Evolutionary conservation across 2,888 invertebrate species (phyloP).

Genomic region (Pycnomerus fuliginosus): DNA sequence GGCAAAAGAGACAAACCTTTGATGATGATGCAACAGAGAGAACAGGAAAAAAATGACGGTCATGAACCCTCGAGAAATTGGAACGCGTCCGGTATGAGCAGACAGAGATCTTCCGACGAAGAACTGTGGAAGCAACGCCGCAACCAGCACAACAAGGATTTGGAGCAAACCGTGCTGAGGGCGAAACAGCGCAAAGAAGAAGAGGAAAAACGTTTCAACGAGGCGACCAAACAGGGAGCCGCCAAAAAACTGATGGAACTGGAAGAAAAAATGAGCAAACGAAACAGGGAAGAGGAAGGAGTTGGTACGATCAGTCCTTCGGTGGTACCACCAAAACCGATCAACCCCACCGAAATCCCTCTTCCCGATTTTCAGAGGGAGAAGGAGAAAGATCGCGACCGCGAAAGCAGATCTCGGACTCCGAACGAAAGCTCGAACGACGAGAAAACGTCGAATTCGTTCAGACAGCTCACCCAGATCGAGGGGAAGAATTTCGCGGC

Average conservation of each 20-base stretch:
- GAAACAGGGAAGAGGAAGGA: conserved; percentile 57
- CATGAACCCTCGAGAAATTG: conserved; percentile 26
- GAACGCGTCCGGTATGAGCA: conserved; percentile 11
- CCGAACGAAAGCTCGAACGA: conserved; percentile 33
- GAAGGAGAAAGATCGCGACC: conserved; percentile 41
- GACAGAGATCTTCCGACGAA: conserved; percentile 52
- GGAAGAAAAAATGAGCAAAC: conserved; percentile 64
- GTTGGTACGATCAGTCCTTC: conserved; percentile 51
- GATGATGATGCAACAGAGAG: conserved; percentile 32
- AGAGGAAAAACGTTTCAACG: conserved; percentile 77
- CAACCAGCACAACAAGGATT: conserved; percentile 67
- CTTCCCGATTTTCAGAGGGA: conserved; percentile 59
- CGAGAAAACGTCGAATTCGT: conserved; percentile 34
- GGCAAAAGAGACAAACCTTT: conserved; percentile 5
- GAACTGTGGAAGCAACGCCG: conserved; percentile 72
- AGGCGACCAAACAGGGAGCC: conserved; percentile 59
- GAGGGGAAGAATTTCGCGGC: conserved; percentile 44
- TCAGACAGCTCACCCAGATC: conserved; percentile 51
- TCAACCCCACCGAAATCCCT: conserved; percentile 53
- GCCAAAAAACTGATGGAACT: conserved; percentile 69
- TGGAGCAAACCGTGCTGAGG: conserved; percentile 77
- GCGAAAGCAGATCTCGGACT: conserved; percentile 34
- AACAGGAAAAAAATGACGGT: conserved; percentile 35
- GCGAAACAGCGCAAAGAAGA: conserved; percentile 85
- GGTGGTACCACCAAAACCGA: conserved; percentile 48